Base-by-base conservation (phyloP, 2,797 vertebrate genomes). In the Masticophis lateralis region DNA sequence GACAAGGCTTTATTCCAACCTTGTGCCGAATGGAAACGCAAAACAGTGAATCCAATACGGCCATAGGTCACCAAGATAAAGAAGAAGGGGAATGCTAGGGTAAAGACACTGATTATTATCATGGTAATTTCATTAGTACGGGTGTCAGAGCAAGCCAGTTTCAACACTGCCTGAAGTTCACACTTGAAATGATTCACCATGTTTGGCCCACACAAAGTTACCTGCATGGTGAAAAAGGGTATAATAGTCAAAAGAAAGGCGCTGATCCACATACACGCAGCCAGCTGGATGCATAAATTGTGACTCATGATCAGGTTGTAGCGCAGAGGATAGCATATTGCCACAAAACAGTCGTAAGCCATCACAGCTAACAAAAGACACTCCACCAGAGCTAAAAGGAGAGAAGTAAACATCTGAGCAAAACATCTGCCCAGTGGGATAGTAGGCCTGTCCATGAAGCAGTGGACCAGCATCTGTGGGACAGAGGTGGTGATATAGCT, bases 311-410 rank as follows among this genome's bases (percentile, higher is more conserved):
- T 94, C 0, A 90, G 60, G 13, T 92, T 94, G 25, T 96, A 97
- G 18, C 95, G 94, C 5, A 97, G 95, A n/a, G 95, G 96, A 56
- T 96, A 95, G n/a, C 94, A 97, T 92, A 97, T 96, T 32, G 96
- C 96, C 63, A 96, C 10, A 57, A 96, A 97, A 16, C 96, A 95
- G 87, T 96, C 95, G 43, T 97, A 16, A 0, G 95, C 95, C 97
- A 97, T 97, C 61, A 95, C 93, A 0, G 95, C 94, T 43, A 97
- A 91, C 5, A 97, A 92, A 5, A 97, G 56, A 92, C 95, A 96
- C 88, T 47, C 47, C 47, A 47, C 47, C 47, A 47, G 47, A 47
- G 47, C 47, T 47, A 47, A 47, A 47, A 47, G 47, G 47, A 47
- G 47, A 47, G 47, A 47, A 47, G 47, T 47, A 47, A 47, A 47